Base-by-base conservation (phyloP, 2,888 invertebrate species). In the Synergus gifuensis region DNA sequence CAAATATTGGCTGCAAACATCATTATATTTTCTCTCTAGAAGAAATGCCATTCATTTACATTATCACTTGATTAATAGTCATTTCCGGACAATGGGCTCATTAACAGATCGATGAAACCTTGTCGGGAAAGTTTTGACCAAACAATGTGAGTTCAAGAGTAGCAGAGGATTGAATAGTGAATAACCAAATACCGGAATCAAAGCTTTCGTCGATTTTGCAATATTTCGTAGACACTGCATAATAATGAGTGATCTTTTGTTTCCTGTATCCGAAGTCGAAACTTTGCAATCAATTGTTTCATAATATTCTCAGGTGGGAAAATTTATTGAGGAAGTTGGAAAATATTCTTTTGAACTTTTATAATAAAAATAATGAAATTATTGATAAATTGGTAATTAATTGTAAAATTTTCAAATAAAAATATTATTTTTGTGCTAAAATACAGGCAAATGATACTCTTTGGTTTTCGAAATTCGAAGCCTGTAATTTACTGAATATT, bases 141-240 rank as follows among this genome's bases (percentile, higher is more conserved):
- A 49, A 49, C 49, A 49, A 49, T 49, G 12, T 49, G 9, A 42
- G 9, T 42, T 42, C 42, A 42, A 9, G 9, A 42, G 9, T 42
- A 42, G 42, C 42, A 9, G 1, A 42, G 42, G 42, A 42, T 54
- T 54, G 54, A n/a, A 54, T n/a, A n/a, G n/a, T n/a, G n/a, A 54
- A 54, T 54, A 54, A 54, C n/a, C n/a, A n/a, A 54, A n/a, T 54
- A 16, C 54, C n/a, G 54, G 54, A 54, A 54, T 54, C 54, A n/a
- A n/a, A n/a, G n/a, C 54, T n/a, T 54, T 54, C 54, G 14, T 54
- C n/a, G 7, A 54, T 54, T n/a, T 54, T 54, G 54, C 54, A 54
- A 54, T 54, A 54, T 54, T 54, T 8, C n/a, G 4, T 46, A n/a
- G 54, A 54, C 8, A 54, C n/a, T 54, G 54, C n/a, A 54, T 8